These are phyloP conservation scores for Halesus radiatus DNA, from an alignment of 1,140 invertebrate genomes.

Conservation along the genomic window DNA sequence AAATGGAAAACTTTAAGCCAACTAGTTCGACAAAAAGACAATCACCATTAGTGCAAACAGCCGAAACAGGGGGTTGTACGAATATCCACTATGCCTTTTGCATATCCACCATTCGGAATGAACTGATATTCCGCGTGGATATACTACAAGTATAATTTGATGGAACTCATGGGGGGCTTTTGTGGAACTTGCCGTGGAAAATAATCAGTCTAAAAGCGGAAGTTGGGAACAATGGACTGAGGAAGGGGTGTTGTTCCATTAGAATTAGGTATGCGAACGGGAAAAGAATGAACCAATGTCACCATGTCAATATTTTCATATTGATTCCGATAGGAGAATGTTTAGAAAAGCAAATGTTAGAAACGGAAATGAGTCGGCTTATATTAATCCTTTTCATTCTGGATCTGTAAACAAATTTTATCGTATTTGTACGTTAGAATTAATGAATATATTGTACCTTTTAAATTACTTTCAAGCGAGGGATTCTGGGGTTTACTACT, in stretches of 20 bases:
- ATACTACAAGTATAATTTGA: constrained; percentile 47
- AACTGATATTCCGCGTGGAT: constrained; percentile 39
- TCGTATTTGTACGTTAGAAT: no score
- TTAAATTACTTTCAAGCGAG: no score
- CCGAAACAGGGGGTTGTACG: background rate
- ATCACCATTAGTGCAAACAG: constrained; percentile 29
- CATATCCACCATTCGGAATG: constrained; percentile 36
- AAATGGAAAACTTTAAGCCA: constrained; percentile 13
- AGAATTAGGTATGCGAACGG: constrained; percentile 31
- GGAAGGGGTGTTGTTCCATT: constrained; percentile 38
- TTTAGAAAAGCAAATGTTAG: background rate
- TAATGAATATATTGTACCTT: no score
- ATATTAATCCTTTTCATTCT: background rate
- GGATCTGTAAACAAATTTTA: no score
- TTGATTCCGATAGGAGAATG: background rate
- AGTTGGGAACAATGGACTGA: constrained; percentile 51
- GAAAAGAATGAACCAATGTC: constrained; percentile 24
- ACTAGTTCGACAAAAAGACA: constrained; percentile 31
- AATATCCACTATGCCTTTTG: constrained; percentile 6
- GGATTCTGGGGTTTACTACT: no score
- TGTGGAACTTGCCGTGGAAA: constrained; percentile 52
- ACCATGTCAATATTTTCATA: constrained; percentile 26
- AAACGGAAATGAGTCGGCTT: background rate
- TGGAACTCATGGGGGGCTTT: constrained; percentile 49
- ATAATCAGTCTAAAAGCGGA: constrained; percentile 58